Base-by-base conservation (phyloP, 1,140 invertebrate species). In the Pectinophora gossypiella region DNA sequence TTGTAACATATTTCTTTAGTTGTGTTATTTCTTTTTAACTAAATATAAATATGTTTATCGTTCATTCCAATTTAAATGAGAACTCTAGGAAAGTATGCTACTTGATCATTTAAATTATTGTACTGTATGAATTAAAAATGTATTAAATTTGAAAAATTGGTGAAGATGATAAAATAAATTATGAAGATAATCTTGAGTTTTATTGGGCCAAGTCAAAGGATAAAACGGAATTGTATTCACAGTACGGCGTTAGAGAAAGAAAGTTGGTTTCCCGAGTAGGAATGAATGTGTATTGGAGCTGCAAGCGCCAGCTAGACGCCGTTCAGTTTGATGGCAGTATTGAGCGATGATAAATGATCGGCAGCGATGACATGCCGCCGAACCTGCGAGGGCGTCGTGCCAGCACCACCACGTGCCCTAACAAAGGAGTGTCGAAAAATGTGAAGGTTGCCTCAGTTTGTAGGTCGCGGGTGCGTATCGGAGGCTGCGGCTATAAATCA, bases 41-140 rank as follows among this genome's bases (percentile, higher is more conserved):
- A 83, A 81, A 70, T 81, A 80, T 74, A 73, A 82, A 76, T 77
- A 84, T 81, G 72, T 85, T 83, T 84, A 85, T 83, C 66, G 77
- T 86, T 86, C 83, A 86, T 86, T 86, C 83, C 83, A 86, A 72
- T 83, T 83, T 77, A 83, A 83, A 82, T 82, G 79, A 85, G 74
- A 70, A 72, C 69, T 82, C 68, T 85, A 85, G 76, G 56, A 71
- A 72, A 75, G 69, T 84, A 76, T 75, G 74, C 76, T 76, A 83
- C 71, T 73, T 76, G 76, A 78, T 83, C 83, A 85, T 85, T 85
- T 86, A 85, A 85, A 86, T 86, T 85, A 86, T 86, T 85, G 76
- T 85, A 85, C 70, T 79, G 79, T 84, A 84, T 81, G 71, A 80
- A 81, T 83, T 32, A 55, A 84, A 85, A 80, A 56, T 85, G 81